Evolutionary conservation across 1,140 invertebrate species (phyloP), one percentile per base, ranked within the genome.

Genomic region (Delia radicum): DNA sequence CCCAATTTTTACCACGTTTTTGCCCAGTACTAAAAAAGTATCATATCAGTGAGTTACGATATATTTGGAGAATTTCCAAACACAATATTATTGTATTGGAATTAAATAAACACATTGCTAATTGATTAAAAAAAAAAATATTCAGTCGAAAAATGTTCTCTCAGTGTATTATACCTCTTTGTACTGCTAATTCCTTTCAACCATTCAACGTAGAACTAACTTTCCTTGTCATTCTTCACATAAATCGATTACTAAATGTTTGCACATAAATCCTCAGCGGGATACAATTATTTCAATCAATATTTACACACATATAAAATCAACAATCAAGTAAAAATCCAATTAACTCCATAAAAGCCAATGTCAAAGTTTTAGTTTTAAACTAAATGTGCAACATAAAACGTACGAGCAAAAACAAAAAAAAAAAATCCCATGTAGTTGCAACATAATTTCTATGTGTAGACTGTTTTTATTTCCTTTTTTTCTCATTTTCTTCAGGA

Each of bases 241-340:
- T 67, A 67, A 67, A 67, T 67, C 63, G 63, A 67, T 67, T 67
- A 67, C 27, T 31, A 67, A 29, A 67, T 31, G 63, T 67, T 67
- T 29, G 63, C 27, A 67, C 63, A 67, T 67, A 67, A 67, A 67
- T 67, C 63, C 63, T 29, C 63, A 31, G 63, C 63, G 63, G 63
- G 63, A 67, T 67, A 67, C 63, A 67, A 29, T 29, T 29, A 67
- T 67, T 55, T 31, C 63, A 67, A 67, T 67, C 26, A 67, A 29
- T 67, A 31, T 67, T 67, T 29, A 28, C n/a, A 67, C 63, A 67
- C 27, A 55, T 3, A 37, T 10, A 55, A 24, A 55, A 55, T 55
- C 21, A 55, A 55, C 48, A 55, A 55, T 55, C 48, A 55, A 55
- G 48, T 21, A 55, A 55, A 55, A 55, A 55, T 55, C 48, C 48